A percentile compares a stretch with the other conserved stretches of the same genome.
Evolutionary conservation across 2,113 vertebrate genomes (phyloP).

Genomic region (Mirza zaza): DNA sequence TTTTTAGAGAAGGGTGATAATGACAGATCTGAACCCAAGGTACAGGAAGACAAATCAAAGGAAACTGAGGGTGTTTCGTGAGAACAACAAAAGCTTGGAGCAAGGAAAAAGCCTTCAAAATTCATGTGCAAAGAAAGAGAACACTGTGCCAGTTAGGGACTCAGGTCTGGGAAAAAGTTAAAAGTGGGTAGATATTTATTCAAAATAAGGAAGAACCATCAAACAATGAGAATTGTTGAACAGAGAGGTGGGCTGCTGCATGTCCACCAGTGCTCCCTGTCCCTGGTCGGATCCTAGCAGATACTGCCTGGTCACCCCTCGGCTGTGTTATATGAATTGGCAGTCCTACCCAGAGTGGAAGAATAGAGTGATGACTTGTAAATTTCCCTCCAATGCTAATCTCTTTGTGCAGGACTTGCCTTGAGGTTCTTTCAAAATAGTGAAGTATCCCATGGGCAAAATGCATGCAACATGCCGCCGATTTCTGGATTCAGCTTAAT

Average conservation of each 20-base stretch:
- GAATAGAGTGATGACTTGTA: neutral
- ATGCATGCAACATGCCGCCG: neutral
- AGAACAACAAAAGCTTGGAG: neutral
- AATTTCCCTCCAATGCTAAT: neutral
- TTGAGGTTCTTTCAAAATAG: conserved; percentile 23
- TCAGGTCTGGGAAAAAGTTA: neutral
- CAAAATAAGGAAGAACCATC: neutral
- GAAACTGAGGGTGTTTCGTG: neutral
- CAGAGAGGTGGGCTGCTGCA: neutral
- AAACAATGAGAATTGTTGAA: neutral
- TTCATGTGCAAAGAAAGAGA: neutral
- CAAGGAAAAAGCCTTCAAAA: neutral
- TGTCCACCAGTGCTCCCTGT: neutral
- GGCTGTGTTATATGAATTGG: neutral
- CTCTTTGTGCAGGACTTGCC: neutral
- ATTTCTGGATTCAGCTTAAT: neutral
- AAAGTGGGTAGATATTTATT: neutral
- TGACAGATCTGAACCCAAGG: neutral
- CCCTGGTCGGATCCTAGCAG: neutral
- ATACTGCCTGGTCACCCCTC: neutral
- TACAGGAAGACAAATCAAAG: neutral
- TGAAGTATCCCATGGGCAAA: neutral
- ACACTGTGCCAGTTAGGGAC: neutral
- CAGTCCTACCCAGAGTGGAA: neutral
- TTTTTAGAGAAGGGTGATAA: neutral